Evolutionary conservation across 1,140 invertebrate species (phyloP), one percentile per base, ranked within the genome.

Genomic region (Hormaphis cornu): DNA sequence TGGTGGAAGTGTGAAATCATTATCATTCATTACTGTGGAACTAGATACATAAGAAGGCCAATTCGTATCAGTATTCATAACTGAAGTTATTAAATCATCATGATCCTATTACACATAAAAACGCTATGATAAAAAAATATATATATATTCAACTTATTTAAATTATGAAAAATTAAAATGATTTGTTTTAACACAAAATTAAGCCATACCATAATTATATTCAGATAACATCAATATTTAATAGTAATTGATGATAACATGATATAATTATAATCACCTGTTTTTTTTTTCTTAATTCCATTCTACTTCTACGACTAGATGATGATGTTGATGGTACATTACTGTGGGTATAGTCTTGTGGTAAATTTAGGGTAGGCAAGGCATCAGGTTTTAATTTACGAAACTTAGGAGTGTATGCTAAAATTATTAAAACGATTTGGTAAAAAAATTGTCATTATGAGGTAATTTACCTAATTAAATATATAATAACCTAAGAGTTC

Each of bases 261-360:
- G 4, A 48, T 20, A 20, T 20, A 20, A 48, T 30, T 18, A 28
- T 53, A n/a, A n/a, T 53, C 3, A 18, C 50, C 24, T 30, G 16
- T 53, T 53, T 53, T 53, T 53, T 53, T 30, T 3, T 7, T 53
- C n/a, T 53, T 30, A 8, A 53, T 53, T 53, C 50, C 50, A 30
- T 53, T 53, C 50, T 30, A 53, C 50, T 53, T 53, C 50, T 53
- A 53, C n/a, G 50, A 10, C n/a, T 53, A n/a, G n/a, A 53, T 53
- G 24, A n/a, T 30, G 50, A 53, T 53, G 50, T 30, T 14, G 50
- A 53, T 16, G n/a, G 22, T 53, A 16, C 24, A 53, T 53, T 2
- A 30, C 12, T 53, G 10, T 53, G 50, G 14, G 22, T 16, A 53
- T 53, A 4, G 1, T 53, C 50, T 16, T 12, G 22, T 53, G 50